phyloP scores from a whole-genome alignment of 30 jellyfish, hydroid and myxozoan species.

The Chrysaora quinquecirrha region DNA sequence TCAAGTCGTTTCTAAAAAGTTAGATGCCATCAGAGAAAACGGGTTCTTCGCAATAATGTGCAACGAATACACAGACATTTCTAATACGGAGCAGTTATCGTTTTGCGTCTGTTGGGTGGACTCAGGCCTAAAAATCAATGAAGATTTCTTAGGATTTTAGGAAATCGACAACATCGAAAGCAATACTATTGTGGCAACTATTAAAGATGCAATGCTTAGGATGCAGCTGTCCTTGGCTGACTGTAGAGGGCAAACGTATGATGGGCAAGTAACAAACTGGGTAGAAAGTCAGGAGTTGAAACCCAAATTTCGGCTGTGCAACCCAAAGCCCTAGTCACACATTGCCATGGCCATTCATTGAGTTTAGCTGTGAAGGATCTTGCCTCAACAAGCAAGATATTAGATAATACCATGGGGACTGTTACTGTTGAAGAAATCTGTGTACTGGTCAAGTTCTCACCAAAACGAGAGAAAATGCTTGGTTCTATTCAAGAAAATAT shows the following conservation, averaged over 20 bases:
- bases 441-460: too few relatives aligned
- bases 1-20: constrained; percentile 32
- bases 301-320: constrained; percentile 1
- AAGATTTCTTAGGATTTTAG: constrained; percentile 65
- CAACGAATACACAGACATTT: constrained; percentile 82
- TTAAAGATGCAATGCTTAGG: constrained; percentile 45
- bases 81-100: constrained; percentile 66
- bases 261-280: constrained; percentile 69
- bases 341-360: too few relatives aligned
- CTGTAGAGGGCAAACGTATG: constrained; percentile 65
- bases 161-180: constrained; percentile 46
- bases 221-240: constrained; percentile 34
- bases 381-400: too few relatives aligned
- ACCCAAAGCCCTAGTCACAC: background rate
- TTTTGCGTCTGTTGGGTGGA: constrained; percentile 67
- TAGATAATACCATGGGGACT: too few relatives aligned
- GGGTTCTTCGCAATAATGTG: constrained; percentile 47
- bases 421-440: too few relatives aligned
- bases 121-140: constrained; percentile 54
- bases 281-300: constrained; percentile 25
- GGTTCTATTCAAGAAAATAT: too few relatives aligned
- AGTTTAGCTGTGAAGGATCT: too few relatives aligned
- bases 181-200: constrained; percentile 48
- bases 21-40: constrained; percentile 27
- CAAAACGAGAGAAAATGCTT: too few relatives aligned